Evolutionary conservation across 2,888 invertebrate species (phyloP).

Genomic region (Coronaproctus castanopsis): DNA sequence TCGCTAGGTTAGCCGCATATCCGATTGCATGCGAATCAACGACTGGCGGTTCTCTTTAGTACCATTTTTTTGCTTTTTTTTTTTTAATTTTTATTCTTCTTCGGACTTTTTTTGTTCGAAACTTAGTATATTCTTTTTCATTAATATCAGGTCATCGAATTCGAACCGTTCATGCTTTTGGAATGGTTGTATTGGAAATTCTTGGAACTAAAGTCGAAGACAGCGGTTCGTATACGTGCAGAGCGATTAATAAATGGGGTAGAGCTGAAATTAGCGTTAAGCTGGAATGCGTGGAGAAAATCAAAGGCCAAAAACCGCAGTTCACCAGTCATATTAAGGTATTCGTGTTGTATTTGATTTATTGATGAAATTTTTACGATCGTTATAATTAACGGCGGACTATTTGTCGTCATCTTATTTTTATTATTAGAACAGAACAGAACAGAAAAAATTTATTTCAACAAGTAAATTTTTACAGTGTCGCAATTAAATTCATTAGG

Average conservation of each 20-base stretch:
- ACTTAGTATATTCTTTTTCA: background rate
- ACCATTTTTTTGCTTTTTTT: background rate
- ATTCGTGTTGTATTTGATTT: no score
- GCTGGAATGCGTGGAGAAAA: conserved; percentile 62
- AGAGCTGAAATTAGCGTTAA: conserved; percentile 66
- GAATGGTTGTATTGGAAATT: conserved; percentile 91
- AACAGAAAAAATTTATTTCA: no score
- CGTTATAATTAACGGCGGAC: background rate
- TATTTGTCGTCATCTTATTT: conserved; percentile 2
- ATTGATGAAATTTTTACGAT: background rate
- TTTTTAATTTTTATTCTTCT: background rate
- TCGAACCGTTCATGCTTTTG: conserved; percentile 88
- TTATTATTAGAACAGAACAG: no score
- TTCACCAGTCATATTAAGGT: conserved; percentile 62
- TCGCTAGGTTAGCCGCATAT: no score
- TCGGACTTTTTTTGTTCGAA: background rate
- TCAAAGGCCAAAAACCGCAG: conserved; percentile 65
- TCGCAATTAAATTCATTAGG: no score
- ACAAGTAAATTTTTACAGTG: no score
- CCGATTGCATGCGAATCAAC: no score
- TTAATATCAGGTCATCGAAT: conserved; percentile 43
- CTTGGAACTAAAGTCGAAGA: conserved; percentile 83
- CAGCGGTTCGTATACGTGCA: conserved; percentile 70
- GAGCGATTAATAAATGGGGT: conserved; percentile 76
- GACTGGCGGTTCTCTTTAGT: background rate